Base-by-base conservation (phyloP, 2,888 invertebrate species). In the Gryllus longicercus region DNA sequence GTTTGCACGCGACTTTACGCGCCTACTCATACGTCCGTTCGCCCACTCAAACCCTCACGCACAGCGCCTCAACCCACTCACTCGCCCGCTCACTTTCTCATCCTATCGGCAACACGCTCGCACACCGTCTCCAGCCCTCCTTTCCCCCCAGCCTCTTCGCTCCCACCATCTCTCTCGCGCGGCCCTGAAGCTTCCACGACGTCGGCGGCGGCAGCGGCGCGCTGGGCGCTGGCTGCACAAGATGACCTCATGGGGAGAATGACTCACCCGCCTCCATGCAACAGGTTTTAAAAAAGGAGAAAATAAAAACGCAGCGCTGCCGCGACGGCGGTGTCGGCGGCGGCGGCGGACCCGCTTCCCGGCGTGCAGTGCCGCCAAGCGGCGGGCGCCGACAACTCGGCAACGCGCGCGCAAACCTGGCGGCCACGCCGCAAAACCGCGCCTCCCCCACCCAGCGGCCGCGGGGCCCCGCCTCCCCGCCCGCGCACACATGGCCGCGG, bases 51-150 rank as follows among this genome's bases (percentile, higher is more conserved):
- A 49, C 21, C 74, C 23, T 21, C n/a, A 38, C 51, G n/a, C 78
- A 78, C 51, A 78, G 51, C 78, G 25, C 78, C 25, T 11, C 78
- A 21, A 21, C 76, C 75, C 82, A 38, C 79, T 77, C 79, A 75
- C 75, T 77, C 81, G 77, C 77, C 79, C 80, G 16, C 75, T 80
- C 81, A 77, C 79, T 79, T 79, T 74, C 82, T 77, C 77, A 23
- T 75, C 51, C 38, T 51, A 74, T 49, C 38, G 78, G 75, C 74
- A 74, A 75, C 74, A 51, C 79, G 75, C 76, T 49, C 80, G 75
- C 77, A 38, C 38, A 5, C 38, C 38, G 38, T 38, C 38, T 38
- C 38, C 38, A 38, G 38, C 38, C 5, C 3, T 38, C 38, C 38
- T 63, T 63, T n/a, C 63, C n/a, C 63, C 14, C 5, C n/a, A 63